These are phyloP conservation scores for Diaperis boleti DNA, from an alignment of 2,888 invertebrate species.

Conservation along the genomic window DNA sequence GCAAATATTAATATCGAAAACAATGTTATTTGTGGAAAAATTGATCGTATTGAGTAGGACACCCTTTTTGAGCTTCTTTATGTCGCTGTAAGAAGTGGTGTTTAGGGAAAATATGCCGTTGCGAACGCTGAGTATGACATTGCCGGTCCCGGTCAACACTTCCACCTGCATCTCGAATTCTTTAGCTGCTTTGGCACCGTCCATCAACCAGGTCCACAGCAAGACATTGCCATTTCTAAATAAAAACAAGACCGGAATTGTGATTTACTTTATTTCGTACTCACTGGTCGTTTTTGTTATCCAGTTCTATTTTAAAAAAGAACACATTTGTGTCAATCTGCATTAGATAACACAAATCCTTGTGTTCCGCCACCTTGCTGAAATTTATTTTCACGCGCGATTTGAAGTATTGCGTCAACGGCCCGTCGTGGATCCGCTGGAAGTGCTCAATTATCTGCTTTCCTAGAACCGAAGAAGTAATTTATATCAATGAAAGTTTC, in stretches of 20 bases:
- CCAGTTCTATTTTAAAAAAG: conserved; percentile 55
- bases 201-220: conserved; percentile 60
- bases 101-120: conserved; percentile 57
- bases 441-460: conserved; percentile 59
- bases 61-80: conserved; percentile 55
- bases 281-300: conserved; percentile 5
- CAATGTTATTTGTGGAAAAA: no score
- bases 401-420: conserved; percentile 62
- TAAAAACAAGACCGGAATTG: conserved; percentile 6
- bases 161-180: conserved; percentile 57
- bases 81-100: conserved; percentile 53
- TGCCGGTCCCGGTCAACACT: conserved; percentile 48
- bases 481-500: no score
- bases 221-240: conserved; percentile 37
- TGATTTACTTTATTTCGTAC: background rate
- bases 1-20: conserved; percentile 35
- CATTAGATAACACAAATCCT: conserved; percentile 55
- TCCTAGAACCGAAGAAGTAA: conserved; percentile 53
- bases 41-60: conserved; percentile 55
- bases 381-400: conserved; percentile 54
- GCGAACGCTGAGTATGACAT: conserved; percentile 55
- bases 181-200: conserved; percentile 51
- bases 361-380: conserved; percentile 50
- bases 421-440: conserved; percentile 59
- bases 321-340: conserved; percentile 54